Conservation (phyloP, 2,888 invertebrate species). For the Eristalinus aeneus region DNA sequence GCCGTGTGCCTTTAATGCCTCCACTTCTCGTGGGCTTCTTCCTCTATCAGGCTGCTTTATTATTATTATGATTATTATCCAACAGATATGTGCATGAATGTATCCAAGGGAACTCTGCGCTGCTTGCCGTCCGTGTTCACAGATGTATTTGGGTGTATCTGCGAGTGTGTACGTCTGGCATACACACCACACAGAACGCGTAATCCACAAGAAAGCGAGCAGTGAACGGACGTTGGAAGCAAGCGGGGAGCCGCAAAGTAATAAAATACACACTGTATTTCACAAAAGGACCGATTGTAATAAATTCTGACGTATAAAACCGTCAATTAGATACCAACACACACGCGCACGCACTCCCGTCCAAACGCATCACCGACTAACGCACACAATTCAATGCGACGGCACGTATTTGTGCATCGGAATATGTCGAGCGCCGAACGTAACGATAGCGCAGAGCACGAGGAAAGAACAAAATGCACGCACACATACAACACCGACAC, state of each 20-base stretch:
- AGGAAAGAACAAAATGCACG: neutral
- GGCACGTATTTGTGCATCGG: conserved; percentile 22
- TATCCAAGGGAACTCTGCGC: conserved; percentile 40
- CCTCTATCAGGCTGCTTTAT: conserved; percentile 58
- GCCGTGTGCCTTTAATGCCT: conserved; percentile 12
- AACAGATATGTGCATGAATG: conserved; percentile 34
- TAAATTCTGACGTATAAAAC: conserved; percentile 72
- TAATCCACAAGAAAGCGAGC: conserved; percentile 65
- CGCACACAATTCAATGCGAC: conserved; percentile 15
- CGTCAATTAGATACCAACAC: conserved; percentile 65
- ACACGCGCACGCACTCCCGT: conserved; percentile 28
- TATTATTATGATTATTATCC: conserved; percentile 62
- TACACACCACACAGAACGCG: conserved; percentile 67
- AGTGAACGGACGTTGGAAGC: conserved; percentile 33
- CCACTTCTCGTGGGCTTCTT: conserved; percentile 16
- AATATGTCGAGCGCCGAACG: neutral
- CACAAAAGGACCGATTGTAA: conserved; percentile 72
- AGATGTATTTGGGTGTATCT: conserved; percentile 42
- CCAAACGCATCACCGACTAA: neutral
- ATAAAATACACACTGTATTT: conserved; percentile 65
- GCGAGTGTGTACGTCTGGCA: conserved; percentile 45
- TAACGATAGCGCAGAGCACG: neutral
- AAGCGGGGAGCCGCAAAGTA: conserved; percentile 40
- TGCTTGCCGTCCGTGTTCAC: conserved; percentile 46
- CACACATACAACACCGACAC: neutral